phyloP scores from a whole-genome alignment of 2,888 invertebrate species.

The Ornithoptera priamus region DNA sequence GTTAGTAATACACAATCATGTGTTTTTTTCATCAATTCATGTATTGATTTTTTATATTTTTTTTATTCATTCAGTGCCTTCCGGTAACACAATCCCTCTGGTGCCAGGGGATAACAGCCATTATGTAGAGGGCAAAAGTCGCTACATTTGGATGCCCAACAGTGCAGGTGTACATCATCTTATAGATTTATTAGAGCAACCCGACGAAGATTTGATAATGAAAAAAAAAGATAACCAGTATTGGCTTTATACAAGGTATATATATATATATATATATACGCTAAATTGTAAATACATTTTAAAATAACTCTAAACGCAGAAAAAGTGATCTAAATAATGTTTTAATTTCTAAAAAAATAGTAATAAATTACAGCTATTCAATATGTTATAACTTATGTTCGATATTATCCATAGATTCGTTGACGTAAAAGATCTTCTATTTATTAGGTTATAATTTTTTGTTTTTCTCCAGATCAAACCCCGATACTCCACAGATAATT shows the following conservation, averaged over 20 bases:
- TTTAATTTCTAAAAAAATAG: too few species aligned
- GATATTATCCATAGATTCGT: too few species aligned
- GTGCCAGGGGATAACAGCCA: slow-evolving; percentile 66
- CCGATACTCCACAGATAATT: slow-evolving; percentile 43
- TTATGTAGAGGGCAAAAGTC: slow-evolving; percentile 67
- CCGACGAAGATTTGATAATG: slow-evolving; percentile 40
- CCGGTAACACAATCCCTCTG: slow-evolving; percentile 45
- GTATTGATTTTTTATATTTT: not conserved
- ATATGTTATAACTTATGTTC: too few species aligned
- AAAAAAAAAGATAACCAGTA: slow-evolving; percentile 58
- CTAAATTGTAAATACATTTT: too few species aligned
- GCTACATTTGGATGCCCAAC: slow-evolving; percentile 71
- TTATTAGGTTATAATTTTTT: not conserved
- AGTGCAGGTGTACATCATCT: slow-evolving; percentile 56
- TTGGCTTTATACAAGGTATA: slow-evolving; percentile 60
- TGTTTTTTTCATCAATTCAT: not conserved
- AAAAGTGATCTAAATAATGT: not conserved
- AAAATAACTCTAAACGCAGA: too few species aligned
- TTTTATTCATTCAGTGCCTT: slow-evolving; percentile 46
- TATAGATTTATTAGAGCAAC: slow-evolving; percentile 56
- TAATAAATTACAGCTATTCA: too few species aligned
- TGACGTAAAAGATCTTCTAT: not conserved
- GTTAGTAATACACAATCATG: slow-evolving; percentile 39
- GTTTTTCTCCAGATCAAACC: slow-evolving; percentile 40
- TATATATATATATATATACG: too few species aligned